phyloP scores from a whole-genome alignment of 37 sponge, comb jelly and placozoan genomes.

The Dysidea cf. avara region DNA sequence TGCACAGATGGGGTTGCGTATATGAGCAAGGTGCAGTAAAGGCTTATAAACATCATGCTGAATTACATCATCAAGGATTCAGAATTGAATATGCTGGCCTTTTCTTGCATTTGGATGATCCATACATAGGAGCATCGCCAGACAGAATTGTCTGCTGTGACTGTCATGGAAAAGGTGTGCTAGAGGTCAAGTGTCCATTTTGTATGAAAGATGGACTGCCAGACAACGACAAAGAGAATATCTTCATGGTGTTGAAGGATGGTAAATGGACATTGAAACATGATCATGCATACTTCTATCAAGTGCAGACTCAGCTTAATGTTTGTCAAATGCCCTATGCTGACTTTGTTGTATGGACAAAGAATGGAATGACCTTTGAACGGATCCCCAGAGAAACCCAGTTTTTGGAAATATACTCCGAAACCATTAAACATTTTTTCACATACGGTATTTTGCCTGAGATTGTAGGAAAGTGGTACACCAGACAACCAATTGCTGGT shows the following conservation, averaged over 20 bases:
- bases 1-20: not conserved
- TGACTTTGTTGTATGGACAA: conserved; percentile 1
- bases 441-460: not conserved
- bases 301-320: not conserved
- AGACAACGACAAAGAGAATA: conserved; percentile 4
- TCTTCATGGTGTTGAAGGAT: not conserved
- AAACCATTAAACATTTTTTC: not conserved
- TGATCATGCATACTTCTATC: conserved; percentile 4
- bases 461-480: conserved; percentile 7
- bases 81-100: not conserved
- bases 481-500: conserved; percentile 11
- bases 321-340: not conserved
- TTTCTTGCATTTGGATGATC: not conserved
- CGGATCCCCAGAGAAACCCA: not conserved
- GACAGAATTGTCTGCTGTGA: conserved; percentile 3
- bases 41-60: not conserved
- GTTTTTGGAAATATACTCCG: not conserved
- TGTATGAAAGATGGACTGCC: conserved; percentile 18
- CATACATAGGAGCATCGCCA: conserved; percentile 14
- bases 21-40: not conserved
- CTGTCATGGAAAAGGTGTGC: too few relatives aligned
- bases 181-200: conserved; percentile 30
- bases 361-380: not conserved
- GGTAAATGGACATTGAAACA: not conserved
- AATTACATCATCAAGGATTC: not conserved